Conservation (phyloP, 2,888 invertebrate species). For the Limnephilus lunatus region DNA sequence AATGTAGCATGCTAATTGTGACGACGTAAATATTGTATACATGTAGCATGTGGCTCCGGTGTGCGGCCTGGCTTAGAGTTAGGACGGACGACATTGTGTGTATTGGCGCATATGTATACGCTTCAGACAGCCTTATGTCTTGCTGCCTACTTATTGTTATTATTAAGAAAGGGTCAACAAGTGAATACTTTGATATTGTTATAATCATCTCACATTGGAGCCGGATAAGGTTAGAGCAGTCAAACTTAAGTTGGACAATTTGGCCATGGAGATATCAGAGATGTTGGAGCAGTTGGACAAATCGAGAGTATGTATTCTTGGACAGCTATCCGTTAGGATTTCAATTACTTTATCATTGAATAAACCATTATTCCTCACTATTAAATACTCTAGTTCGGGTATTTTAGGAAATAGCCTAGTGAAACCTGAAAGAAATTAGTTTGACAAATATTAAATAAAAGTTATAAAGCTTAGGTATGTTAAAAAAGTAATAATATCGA, state of each 20-base stretch:
- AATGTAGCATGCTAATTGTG: too few species aligned
- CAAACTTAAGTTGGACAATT: constrained; percentile 68
- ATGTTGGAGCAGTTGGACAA: constrained; percentile 69
- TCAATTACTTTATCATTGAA: constrained; percentile 72
- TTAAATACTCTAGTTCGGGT: constrained; percentile 67
- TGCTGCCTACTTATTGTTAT: background rate
- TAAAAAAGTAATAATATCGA: background rate
- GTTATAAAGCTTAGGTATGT: too few species aligned
- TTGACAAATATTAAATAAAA: background rate
- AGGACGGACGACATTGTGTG: too few species aligned
- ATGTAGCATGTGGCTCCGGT: too few species aligned
- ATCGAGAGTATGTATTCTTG: constrained; percentile 68
- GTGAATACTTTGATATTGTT: background rate
- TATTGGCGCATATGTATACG: background rate
- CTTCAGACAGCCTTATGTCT: too few species aligned
- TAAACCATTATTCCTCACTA: constrained; percentile 68
- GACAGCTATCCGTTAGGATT: constrained; percentile 69
- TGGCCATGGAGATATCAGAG: constrained; percentile 69
- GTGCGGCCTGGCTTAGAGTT: too few species aligned
- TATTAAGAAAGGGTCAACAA: background rate
- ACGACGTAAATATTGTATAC: too few species aligned
- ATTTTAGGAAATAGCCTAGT: constrained; percentile 68
- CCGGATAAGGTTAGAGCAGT: constrained; percentile 69
- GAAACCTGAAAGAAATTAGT: constrained; percentile 67
- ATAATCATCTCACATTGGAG: constrained; percentile 69